phyloP scores from a whole-genome alignment of 1,140 invertebrate genomes.

The Lepeophtheirus salmonis region DNA sequence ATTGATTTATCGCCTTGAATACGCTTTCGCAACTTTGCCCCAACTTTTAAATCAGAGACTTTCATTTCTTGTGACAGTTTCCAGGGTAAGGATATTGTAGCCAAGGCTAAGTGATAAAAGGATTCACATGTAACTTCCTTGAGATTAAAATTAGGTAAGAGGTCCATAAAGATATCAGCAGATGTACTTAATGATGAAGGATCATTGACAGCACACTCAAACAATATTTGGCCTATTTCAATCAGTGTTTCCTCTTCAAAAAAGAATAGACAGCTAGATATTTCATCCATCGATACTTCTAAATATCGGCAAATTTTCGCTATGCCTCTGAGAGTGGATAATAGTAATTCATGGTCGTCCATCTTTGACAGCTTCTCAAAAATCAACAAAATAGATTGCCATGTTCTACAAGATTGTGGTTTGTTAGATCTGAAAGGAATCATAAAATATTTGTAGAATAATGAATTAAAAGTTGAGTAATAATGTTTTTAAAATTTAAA shows the following conservation, averaged over 20 bases:
- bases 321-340: neutral
- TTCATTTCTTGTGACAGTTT: neutral
- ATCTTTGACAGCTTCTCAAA: neutral
- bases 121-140: too few relatives aligned
- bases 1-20: neutral
- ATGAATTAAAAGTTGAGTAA: too few relatives aligned
- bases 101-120: neutral
- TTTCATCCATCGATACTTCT: neutral
- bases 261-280: neutral
- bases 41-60: neutral
- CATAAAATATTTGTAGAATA: too few relatives aligned
- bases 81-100: neutral
- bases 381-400: neutral
- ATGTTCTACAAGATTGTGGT: too few relatives aligned
- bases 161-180: neutral
- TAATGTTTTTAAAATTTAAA: neutral
- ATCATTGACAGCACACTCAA: neutral
- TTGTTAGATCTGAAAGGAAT: too few relatives aligned
- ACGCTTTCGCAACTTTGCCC: neutral
- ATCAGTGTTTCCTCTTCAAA: neutral
- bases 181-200: neutral
- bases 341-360: neutral
- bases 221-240: neutral
- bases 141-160: neutral
- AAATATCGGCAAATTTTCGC: neutral